Percentiles rank a stretch among this genome's conserved stretches.
Evolutionary conservation across 2,113 vertebrate genomes (phyloP).

Genomic region (Lasiurus borealis): DNA sequence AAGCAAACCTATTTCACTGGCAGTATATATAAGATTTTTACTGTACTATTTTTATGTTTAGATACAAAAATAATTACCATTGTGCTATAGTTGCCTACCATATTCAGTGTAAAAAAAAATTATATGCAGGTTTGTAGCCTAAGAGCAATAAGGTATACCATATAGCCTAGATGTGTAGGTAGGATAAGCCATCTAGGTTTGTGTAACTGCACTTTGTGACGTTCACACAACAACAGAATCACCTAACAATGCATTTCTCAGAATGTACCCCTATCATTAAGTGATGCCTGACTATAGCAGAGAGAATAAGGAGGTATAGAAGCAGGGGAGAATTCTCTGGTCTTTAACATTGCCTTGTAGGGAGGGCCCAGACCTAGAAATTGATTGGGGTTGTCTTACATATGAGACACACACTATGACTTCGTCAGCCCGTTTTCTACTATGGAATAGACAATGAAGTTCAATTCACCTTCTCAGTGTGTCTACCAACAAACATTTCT

Average conservation of each 20-base stretch:
- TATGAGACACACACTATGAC: fast-evolving
- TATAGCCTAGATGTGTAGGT: background rate
- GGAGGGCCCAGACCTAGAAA: background rate
- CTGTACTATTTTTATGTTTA: background rate
- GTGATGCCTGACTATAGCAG: background rate
- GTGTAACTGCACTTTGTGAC: background rate
- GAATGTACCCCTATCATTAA: background rate
- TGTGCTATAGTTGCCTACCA: background rate
- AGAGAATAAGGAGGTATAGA: background rate
- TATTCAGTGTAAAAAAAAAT: background rate
- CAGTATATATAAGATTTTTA: background rate
- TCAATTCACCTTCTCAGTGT: too few relatives aligned
- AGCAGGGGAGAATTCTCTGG: background rate
- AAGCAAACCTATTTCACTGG: background rate
- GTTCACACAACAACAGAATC: background rate
- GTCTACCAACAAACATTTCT: background rate
- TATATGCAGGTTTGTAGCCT: background rate
- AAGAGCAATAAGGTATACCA: background rate
- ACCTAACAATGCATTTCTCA: background rate
- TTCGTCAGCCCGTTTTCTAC: background rate
- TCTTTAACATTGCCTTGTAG: background rate
- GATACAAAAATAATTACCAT: background rate
- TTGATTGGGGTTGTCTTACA: background rate
- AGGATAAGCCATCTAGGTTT: too few relatives aligned
- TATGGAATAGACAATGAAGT: background rate